These are phyloP conservation scores for Andrena praecox DNA, from an alignment of 2,888 invertebrate genomes.

Conservation along the genomic window DNA sequence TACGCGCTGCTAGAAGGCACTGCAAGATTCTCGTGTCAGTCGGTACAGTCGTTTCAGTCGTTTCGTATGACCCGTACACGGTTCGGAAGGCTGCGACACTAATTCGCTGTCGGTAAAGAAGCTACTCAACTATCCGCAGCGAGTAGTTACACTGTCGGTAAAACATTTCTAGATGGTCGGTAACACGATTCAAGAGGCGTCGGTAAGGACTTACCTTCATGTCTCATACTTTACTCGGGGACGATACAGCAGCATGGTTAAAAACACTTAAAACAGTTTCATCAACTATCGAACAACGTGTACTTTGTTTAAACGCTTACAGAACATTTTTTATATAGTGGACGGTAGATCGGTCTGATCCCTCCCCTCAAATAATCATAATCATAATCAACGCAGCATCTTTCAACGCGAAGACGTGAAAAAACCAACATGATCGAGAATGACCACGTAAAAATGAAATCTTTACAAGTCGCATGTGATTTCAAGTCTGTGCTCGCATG, in stretches of 20 bases:
- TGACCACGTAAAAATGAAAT: not conserved
- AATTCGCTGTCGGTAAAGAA: conserved; percentile 41
- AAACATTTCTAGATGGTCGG: conserved; percentile 18
- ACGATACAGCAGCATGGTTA: conserved; percentile 54
- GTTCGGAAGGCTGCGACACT: not conserved
- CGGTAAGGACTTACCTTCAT: conserved; percentile 59
- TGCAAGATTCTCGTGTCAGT: not conserved
- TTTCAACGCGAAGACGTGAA: not conserved
- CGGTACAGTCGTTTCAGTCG: too few species aligned
- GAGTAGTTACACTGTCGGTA: conserved; percentile 21
- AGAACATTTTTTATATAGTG: not conserved
- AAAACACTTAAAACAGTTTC: conserved; percentile 3
- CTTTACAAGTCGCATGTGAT: not conserved
- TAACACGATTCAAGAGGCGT: conserved; percentile 16
- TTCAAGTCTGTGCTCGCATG: not conserved
- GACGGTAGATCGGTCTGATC: not conserved
- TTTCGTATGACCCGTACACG: not conserved
- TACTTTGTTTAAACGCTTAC: not conserved
- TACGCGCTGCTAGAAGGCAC: not conserved
- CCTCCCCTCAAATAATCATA: not conserved
- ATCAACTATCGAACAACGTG: not conserved
- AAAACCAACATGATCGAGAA: not conserved
- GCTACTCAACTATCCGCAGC: conserved; percentile 6
- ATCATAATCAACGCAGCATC: not conserved
- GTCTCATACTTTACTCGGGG: not conserved